Base-by-base conservation (phyloP, 2,888 invertebrate genomes). In the Phymatocera aterrima region DNA sequence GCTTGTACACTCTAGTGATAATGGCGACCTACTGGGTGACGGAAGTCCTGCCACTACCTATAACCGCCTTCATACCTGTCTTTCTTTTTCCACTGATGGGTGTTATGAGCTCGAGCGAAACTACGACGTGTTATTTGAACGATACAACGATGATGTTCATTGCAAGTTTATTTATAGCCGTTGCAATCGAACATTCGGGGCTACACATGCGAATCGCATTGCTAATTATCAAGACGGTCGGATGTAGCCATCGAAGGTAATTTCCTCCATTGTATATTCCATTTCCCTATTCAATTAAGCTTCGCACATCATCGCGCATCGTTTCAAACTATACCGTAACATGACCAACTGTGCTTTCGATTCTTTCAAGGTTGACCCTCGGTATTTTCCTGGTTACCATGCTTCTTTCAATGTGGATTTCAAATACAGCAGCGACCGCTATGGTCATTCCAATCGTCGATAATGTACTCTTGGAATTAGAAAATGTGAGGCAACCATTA, bases 401-500 rank as follows among this genome's bases (percentile, higher is more conserved):
- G 96, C 97, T 97, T 86, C 94, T 98, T 83, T 97, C 97, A 0
- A 98, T 98, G 97, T 98, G 98, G 98, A 97, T 98, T 83, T 97
- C 97, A 4, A 98, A 98, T 89, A 98, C 98, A 0, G 98, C 98
- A 0, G 97, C 97, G 2, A 95, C 97, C 0, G 97, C 97, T 1
- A 97, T 98, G 96, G 97, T 98, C 97, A 95, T 97, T 80, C 97
- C 97, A 0, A 97, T 97, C 82, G 95, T 97, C 24, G 95, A 96
- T 82, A 97, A 97, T 34, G 96, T 97, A 2, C 91, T 97, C 4
- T 94, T 95, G 86, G 97, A 97, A 82, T 91, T 97, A 21, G 95
- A 96, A 91, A 92, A 94, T 91, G 95, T 95, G 87, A 91, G n/a
- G 31, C 18, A 60, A 6, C 43, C 43, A 43, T 12, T 24, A 64